Base-by-base conservation (phyloP, 2,797 vertebrate genomes). In the Siniperca scherzeri region DNA sequence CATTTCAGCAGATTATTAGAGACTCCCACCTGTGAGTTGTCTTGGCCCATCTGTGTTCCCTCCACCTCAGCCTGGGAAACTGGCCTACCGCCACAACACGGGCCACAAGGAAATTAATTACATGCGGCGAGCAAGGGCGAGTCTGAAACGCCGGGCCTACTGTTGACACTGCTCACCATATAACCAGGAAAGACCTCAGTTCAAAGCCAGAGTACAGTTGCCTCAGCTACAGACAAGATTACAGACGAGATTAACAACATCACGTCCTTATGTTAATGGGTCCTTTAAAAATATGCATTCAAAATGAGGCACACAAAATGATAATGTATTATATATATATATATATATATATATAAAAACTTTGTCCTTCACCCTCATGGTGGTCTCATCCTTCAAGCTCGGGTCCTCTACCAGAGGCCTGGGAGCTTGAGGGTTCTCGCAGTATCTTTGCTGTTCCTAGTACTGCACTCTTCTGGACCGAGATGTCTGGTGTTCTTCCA, bases 11-110 rank as follows among this genome's bases (percentile, higher is more conserved):
- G 87, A 89, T 90, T 87, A 88, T 91, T 93, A 88, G 79, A 89
- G 88, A 61, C 82, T 78, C 74, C 82, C 76, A 87, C 91, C 90
- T 92, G 91, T 79, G 89, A 87, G 82, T 88, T 82, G 77, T 70
- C 85, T 80, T 69, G 52, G 70, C 33, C 92, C 90, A 93, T 92
- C 93, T 92, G 93, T 81, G 90, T 78, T 82, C 64, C 38, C 60
- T 76, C 77, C 61, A 80, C 69, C 78, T 87, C 55, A 52, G 82
- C 70, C 77, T 46, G 61, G 60, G 59, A 83, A 74, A 68, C 84
- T 87, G 90, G 88, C 82, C 71, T 48, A 55, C 27, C 40, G 87
- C 88, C 90, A 86, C 38, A 27, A 72, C 77, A 60, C 14, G 13
- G 65, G 74, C 87, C 87, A 71, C 55, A 70, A 73, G 77, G 71